Percentiles rank a stretch among this genome's conserved stretches.
Evolutionary conservation across 2,797 vertebrate genomes (phyloP).

Genomic region (Gambusia yucatana): DNA sequence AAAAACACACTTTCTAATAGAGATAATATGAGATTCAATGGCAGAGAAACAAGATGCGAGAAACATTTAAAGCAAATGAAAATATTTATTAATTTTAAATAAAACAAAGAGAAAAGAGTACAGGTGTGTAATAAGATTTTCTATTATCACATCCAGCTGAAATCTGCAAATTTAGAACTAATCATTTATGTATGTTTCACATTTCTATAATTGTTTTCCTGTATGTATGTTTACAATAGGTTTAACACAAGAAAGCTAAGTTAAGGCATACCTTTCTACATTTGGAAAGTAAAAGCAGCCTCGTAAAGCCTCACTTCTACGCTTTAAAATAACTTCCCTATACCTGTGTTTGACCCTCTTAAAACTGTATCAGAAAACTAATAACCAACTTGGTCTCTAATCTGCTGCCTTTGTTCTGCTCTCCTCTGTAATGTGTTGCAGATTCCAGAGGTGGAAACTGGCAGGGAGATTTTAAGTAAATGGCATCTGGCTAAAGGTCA

Average conservation of each 20-base stretch:
- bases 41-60: conserved; percentile 60
- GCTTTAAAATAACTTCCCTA: conserved; percentile 50
- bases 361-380: conserved; percentile 81
- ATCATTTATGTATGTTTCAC: not conserved
- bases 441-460: conserved; percentile 84
- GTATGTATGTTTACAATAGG: not conserved
- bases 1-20: conserved; percentile 86
- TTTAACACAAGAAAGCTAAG: not conserved
- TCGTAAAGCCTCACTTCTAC: conserved; percentile 8
- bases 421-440: conserved; percentile 82
- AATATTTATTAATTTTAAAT: conserved; percentile 50
- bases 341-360: conserved; percentile 77
- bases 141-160: not conserved
- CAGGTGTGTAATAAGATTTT: conserved; percentile 16
- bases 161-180: conserved; percentile 8
- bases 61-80: conserved; percentile 44
- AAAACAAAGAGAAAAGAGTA: conserved; percentile 25
- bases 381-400: conserved; percentile 74
- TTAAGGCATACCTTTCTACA: not conserved
- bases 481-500: conserved; percentile 86
- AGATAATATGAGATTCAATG: conserved; percentile 70
- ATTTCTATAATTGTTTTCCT: conserved; percentile 8
- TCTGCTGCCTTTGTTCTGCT: conserved; percentile 75
- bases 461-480: conserved; percentile 85
- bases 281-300: conserved; percentile 4